A percentile compares a stretch with the other conserved stretches of the same genome.
phyloP scores from a whole-genome alignment of 2,888 invertebrate genomes.

The Macrosiphum euphorbiae region DNA sequence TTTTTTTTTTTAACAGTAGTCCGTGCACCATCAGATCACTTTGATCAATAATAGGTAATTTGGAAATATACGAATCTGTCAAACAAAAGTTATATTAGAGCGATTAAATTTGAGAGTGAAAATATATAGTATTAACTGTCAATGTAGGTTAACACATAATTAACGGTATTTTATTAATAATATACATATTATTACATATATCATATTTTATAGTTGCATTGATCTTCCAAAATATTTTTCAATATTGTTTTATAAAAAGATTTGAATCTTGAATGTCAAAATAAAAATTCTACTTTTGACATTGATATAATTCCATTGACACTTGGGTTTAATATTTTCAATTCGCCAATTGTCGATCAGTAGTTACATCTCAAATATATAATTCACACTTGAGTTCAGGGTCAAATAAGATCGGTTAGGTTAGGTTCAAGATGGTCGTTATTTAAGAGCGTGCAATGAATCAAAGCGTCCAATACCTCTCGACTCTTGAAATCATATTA shows the following conservation, averaged over 20 bases:
- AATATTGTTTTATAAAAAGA: background rate
- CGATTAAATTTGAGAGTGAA: too few relatives aligned
- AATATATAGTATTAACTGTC: too few relatives aligned
- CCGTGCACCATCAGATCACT: background rate
- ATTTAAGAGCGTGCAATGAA: conserved; percentile 18
- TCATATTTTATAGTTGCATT: background rate
- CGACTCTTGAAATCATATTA: background rate
- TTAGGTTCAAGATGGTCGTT: conserved; percentile 13
- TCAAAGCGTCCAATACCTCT: background rate
- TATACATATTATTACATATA: background rate
- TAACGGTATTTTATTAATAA: background rate
- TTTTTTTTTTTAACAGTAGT: background rate
- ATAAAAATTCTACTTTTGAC: background rate
- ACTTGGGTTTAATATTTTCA: background rate
- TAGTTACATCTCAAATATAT: background rate
- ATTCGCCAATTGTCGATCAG: background rate
- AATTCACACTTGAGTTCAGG: conserved; percentile 28
- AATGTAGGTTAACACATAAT: background rate
- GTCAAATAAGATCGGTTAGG: conserved; percentile 20
- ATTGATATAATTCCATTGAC: background rate
- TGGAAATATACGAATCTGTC: background rate
- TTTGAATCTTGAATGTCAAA: background rate
- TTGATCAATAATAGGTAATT: background rate
- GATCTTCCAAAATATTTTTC: background rate
- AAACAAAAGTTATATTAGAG: too few relatives aligned